phyloP scores from a whole-genome alignment of 2,888 invertebrate species.

The Zhuqinia jingwanae region DNA sequence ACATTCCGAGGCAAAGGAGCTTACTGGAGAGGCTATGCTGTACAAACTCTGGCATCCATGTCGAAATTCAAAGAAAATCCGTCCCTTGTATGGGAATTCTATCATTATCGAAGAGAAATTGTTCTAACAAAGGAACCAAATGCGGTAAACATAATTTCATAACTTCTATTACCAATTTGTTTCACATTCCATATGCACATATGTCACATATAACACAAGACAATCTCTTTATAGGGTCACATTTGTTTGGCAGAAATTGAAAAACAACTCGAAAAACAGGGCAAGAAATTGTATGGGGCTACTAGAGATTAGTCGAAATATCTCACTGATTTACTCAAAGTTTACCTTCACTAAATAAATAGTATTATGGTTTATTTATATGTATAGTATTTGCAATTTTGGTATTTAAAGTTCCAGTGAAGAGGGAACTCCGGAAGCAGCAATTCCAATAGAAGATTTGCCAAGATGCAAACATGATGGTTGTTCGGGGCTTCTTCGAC shows the following conservation, averaged over 20 bases:
- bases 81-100: conserved; percentile 83
- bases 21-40: conserved; percentile 82
- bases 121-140: conserved; percentile 81
- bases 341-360: no score
- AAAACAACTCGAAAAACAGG: conserved; percentile 80
- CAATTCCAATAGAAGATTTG: conserved; percentile 81
- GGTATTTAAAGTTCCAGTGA: no score
- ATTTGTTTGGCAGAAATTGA: conserved; percentile 82
- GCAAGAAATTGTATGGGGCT: conserved; percentile 79
- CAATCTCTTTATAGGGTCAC: conserved; percentile 81
- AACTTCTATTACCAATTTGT: no score
- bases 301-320: no score
- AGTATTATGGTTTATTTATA: no score
- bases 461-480: conserved; percentile 81
- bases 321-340: no score
- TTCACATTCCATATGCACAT: no score
- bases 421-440: conserved; percentile 80
- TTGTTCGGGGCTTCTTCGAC: conserved; percentile 82
- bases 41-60: conserved; percentile 79
- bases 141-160: conserved; percentile 41
- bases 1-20: conserved; percentile 83
- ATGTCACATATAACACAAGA: no score
- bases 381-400: no score
- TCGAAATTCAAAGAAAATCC: conserved; percentile 80
- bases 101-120: conserved; percentile 83